These are phyloP conservation scores for Odontophorus gujanensis DNA, from an alignment of 2,113 vertebrate genomes.

Conservation along the genomic window DNA sequence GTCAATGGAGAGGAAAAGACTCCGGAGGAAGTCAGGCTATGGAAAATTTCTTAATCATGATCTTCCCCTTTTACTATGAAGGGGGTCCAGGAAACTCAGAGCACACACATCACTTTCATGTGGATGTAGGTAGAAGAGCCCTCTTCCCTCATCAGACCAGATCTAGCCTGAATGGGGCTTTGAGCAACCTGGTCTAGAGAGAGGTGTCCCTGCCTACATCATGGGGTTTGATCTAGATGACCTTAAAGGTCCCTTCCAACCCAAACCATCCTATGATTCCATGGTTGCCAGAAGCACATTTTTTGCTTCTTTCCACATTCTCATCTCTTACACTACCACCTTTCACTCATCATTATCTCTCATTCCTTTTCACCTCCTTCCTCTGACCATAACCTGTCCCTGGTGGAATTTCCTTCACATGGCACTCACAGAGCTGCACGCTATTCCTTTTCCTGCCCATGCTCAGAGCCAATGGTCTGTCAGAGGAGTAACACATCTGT, in stretches of 20 bases:
- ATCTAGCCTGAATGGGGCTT: no score
- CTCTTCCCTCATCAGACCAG: neutral
- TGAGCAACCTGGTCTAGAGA: no score
- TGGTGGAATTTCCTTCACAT: neutral
- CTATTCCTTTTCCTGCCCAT: neutral
- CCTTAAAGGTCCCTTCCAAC: no score
- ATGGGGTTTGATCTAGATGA: no score
- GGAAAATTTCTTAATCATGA: neutral
- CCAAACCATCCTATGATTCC: no score
- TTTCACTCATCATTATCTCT: neutral
- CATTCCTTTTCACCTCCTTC: neutral
- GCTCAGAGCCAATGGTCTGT: neutral
- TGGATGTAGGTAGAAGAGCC: neutral
- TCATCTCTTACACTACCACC: neutral
- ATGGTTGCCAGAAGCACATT: neutral
- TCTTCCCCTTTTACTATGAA: neutral
- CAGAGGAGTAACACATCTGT: neutral
- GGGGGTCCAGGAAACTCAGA: neutral
- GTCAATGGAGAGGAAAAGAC: neutral
- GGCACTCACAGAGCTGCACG: neutral
- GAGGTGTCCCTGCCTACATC: no score
- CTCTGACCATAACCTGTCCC: rapidly evolving
- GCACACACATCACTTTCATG: no score
- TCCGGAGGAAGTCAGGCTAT: neutral
- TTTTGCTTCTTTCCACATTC: neutral